Base-by-base conservation (phyloP, 2,888 invertebrate genomes). In the Pristionchus japonicus region DNA sequence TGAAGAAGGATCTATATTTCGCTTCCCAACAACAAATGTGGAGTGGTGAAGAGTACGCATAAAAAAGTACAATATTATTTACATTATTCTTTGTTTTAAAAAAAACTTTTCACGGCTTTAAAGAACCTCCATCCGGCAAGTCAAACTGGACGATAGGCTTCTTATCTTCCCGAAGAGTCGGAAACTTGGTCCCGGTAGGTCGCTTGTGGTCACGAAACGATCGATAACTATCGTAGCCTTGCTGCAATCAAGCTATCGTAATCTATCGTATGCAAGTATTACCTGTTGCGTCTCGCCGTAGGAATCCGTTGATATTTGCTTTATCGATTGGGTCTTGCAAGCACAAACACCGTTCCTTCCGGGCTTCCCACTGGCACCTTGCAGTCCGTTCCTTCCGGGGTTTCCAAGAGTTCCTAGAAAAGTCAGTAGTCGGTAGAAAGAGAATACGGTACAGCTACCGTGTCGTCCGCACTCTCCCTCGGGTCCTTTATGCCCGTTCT, bases 281-380 rank as follows among this genome's bases (percentile, higher is more conserved):
- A 70, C 70, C 70, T 70, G 70, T 15, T 43, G 67, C 67, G 31
- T n/a, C 37, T 77, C 77, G 27, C 43, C 27, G 43, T 77, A 77
- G 13, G 7, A 23, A 11, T 77, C 77, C 13, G 47, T 77, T 7
- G 77, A 77, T 40, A 77, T 77, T 17, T 77, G 77, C 43, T 77
- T 77, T 77, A 77, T 47, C 43, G 77, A 77, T 77, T 47, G 77
- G 43, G 77, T 47, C 27, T 27, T 77, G 52, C 82, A 83, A 15
- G 49, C 34, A 27, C 82, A 83, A 52, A 52, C 43, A 34, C 82
- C 82, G 31, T 34, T 52, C 52, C 34, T 52, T 31, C 82, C 52
- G 31, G 49, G 27, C 23, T 52, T 83, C 3, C 82, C 82, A 34
- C 23, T 9, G 7, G 52, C 20, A 1, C 82, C 82, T 17, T n/a